Percentiles rank a stretch among this genome's conserved stretches.
Evolutionary conservation across 2,888 invertebrate species (phyloP).

Genomic region (Gasteruption jaculator): DNA sequence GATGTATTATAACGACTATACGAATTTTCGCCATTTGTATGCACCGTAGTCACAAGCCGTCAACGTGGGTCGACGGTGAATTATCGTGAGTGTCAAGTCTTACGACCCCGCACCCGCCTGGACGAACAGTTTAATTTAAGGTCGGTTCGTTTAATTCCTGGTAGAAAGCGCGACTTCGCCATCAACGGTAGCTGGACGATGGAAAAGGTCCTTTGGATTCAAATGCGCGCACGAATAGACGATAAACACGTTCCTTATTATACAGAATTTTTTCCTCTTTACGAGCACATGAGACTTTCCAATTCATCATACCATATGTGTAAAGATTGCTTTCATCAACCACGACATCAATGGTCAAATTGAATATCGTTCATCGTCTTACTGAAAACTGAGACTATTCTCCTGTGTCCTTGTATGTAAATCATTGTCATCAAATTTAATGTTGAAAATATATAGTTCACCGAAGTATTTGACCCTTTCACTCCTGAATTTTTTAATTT

Average conservation of each 20-base stretch:
- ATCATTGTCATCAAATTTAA: too few relatives aligned
- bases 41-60: conserved; percentile 34
- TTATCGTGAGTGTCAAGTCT: conserved; percentile 43
- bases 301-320: too few relatives aligned
- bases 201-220: conserved; percentile 14
- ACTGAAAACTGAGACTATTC: too few relatives aligned
- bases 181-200: conserved; percentile 30
- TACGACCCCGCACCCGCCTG: conserved; percentile 34
- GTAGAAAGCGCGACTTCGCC: conserved; percentile 40
- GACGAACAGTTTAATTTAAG: conserved; percentile 46
- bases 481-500: too few relatives aligned
- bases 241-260: too few relatives aligned
- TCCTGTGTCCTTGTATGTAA: too few relatives aligned
- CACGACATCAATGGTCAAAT: too few relatives aligned
- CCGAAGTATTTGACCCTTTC: too few relatives aligned
- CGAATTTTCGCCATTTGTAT: conserved; percentile 45
- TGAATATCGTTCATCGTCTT: too few relatives aligned
- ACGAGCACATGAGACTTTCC: too few relatives aligned
- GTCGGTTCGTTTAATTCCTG: conserved; percentile 43
- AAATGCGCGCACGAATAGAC: conserved; percentile 12
- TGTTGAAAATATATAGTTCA: too few relatives aligned
- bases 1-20: conserved; percentile 36
- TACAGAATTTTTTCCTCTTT: background rate
- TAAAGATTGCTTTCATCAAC: too few relatives aligned
- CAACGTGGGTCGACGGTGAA: conserved; percentile 43